Conservation (phyloP, 30 jellyfish, hydroid and myxozoan genomes). For the Pelagia noctiluca region DNA sequence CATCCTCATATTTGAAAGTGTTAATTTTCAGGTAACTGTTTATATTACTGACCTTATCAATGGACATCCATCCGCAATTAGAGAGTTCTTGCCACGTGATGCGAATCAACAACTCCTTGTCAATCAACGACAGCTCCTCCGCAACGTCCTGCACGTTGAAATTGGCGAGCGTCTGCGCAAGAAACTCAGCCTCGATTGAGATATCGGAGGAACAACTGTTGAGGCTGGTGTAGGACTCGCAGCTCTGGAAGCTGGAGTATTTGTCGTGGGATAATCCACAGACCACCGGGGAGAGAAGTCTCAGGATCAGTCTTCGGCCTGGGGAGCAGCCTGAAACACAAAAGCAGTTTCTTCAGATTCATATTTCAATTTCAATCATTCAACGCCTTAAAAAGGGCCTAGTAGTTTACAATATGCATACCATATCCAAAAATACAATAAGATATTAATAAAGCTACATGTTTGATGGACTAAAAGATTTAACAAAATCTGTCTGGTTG, state of each 20-base stretch:
- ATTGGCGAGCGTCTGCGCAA: constrained; percentile 69
- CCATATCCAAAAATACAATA: too few species aligned
- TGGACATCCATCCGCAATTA: constrained; percentile 93
- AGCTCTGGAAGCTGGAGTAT: constrained; percentile 70
- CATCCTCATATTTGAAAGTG: too few species aligned
- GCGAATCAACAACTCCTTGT: constrained; percentile 87
- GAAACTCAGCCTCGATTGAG: constrained; percentile 73
- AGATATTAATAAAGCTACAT: too few species aligned
- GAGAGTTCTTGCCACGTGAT: constrained; percentile 94
- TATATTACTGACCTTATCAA: constrained; percentile 76
- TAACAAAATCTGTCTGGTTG: too few species aligned
- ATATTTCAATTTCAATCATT: too few species aligned
- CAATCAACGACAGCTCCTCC: constrained; percentile 89
- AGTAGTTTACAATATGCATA: too few species aligned
- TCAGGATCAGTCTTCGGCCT: constrained; percentile 67
- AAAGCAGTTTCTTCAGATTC: too few species aligned
- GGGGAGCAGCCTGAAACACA: constrained; percentile 84
- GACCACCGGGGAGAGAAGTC: constrained; percentile 90
- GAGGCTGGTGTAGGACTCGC: constrained; percentile 74
- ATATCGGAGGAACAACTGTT: constrained; percentile 61
- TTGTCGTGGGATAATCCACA: constrained; percentile 82
- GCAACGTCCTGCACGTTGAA: constrained; percentile 86
- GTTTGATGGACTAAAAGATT: too few species aligned
- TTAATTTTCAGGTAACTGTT: too few species aligned
- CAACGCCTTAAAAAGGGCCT: too few species aligned